These are phyloP conservation scores for Dunckerocampus dactyliophorus DNA, from an alignment of 2,113 vertebrate genomes.

Conservation along the genomic window DNA sequence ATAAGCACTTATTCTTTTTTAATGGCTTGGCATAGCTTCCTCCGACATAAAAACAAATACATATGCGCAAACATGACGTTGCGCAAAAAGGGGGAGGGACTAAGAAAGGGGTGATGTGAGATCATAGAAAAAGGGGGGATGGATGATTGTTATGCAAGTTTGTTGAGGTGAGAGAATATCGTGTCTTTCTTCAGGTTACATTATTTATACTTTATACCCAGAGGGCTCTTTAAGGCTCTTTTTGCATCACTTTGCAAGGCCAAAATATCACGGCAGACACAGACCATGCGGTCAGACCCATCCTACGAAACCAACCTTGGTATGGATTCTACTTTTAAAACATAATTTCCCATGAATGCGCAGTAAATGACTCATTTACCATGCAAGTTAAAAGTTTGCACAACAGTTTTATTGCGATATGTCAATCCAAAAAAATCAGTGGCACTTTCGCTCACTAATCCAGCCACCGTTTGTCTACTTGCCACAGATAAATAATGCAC, in stretches of 20 bases:
- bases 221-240: conserved; percentile 52
- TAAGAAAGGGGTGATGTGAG: not conserved
- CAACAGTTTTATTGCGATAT: not conserved
- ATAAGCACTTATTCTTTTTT: conserved; percentile 65
- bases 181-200: conserved; percentile 27
- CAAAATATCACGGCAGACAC: conserved; percentile 19
- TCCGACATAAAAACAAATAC: conserved; percentile 42
- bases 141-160: conserved; percentile 4
- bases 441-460: conserved; percentile 57
- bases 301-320: not conserved
- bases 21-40: conserved; percentile 44
- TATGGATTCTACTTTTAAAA: too few relatives aligned
- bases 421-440: conserved; percentile 1
- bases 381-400: too few relatives aligned
- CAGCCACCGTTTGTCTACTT: conserved; percentile 40
- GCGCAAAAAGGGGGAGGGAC: not conserved
- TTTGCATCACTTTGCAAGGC: conserved; percentile 45
- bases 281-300: not conserved
- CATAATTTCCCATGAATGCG: too few relatives aligned
- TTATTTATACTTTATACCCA: conserved; percentile 64
- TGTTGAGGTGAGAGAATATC: conserved; percentile 14
- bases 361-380: too few relatives aligned
- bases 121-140: not conserved
- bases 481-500: conserved; percentile 71
- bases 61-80: conserved; percentile 24